Percentiles rank a stretch among this genome's conserved stretches.
Conservation (phyloP, 2,113 vertebrate genomes). For the Sclerurus mexicanus region DNA sequence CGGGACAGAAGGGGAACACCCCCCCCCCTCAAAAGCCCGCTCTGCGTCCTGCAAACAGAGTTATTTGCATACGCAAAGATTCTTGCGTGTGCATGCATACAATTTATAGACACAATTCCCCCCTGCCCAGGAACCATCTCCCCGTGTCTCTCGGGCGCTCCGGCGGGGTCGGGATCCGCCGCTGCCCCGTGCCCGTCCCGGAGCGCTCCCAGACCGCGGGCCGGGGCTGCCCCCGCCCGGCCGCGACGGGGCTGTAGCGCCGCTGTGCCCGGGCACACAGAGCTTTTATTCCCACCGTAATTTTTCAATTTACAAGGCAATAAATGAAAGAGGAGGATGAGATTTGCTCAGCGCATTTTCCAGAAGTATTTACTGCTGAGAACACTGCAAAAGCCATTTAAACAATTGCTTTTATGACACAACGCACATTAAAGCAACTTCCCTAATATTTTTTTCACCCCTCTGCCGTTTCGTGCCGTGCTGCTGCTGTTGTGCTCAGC, state of each 20-base stretch:
- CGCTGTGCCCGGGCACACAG: not conserved
- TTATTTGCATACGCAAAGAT: no score
- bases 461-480: not conserved
- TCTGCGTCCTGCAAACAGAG: no score
- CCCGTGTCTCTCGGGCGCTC: not conserved
- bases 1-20: no score
- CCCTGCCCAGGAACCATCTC: not conserved
- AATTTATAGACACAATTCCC: no score
- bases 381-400: not conserved
- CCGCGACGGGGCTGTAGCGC: not conserved
- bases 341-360: not conserved
- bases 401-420: conserved; percentile 30
- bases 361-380: conserved; percentile 18
- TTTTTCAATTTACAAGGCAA: not conserved
- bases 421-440: conserved; percentile 7
- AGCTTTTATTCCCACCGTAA: not conserved
- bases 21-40: no score
- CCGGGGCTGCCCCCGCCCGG: not conserved
- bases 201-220: not conserved
- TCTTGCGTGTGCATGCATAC: no score
- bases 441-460: not conserved
- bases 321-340: not conserved
- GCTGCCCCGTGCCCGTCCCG: not conserved
- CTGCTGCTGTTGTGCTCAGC: not conserved
- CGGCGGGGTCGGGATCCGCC: accelerated